A percentile compares a stretch with the other conserved stretches of the same genome.
Evolutionary conservation across 2,888 invertebrate species (phyloP).

Genomic region (Andrena hattorfiana): DNA sequence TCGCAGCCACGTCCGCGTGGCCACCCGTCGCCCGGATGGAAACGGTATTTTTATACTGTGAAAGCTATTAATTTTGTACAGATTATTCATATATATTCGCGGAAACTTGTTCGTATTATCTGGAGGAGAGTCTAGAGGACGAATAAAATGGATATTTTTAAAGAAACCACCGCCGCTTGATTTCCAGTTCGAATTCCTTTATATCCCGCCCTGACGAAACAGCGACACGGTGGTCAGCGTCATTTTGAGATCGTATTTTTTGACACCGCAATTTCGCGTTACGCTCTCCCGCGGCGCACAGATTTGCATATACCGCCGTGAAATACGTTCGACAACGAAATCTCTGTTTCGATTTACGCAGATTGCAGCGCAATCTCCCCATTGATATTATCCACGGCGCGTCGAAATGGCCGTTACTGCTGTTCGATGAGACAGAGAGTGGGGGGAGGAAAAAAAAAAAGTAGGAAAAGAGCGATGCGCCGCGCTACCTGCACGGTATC

Average conservation of each 20-base stretch:
- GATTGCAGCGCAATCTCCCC: constrained; percentile 55
- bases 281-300: constrained; percentile 40
- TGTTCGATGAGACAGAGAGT: constrained; percentile 20
- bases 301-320: constrained; percentile 71
- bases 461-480: neutral
- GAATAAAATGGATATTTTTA: constrained; percentile 64
- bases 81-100: constrained; percentile 46
- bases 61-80: constrained; percentile 68
- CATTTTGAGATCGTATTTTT: constrained; percentile 56
- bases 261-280: constrained; percentile 38
- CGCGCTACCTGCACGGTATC: neutral
- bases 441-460: neutral
- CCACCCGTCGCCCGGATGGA: constrained; percentile 25
- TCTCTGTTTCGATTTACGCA: constrained; percentile 64
- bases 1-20: constrained; percentile 11
- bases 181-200: too few species aligned
- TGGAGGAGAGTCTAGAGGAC: constrained; percentile 46
- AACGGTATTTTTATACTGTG: constrained; percentile 58
- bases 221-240: constrained; percentile 10
- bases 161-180: constrained; percentile 12
- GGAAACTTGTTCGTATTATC: constrained; percentile 54
- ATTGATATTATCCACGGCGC: constrained; percentile 44
- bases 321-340: constrained; percentile 57
- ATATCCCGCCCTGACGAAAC: neutral
- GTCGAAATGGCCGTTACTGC: constrained; percentile 27